Evolutionary conservation across 2,113 vertebrate species (phyloP).

Genomic region (Sceloporus undulatus): DNA sequence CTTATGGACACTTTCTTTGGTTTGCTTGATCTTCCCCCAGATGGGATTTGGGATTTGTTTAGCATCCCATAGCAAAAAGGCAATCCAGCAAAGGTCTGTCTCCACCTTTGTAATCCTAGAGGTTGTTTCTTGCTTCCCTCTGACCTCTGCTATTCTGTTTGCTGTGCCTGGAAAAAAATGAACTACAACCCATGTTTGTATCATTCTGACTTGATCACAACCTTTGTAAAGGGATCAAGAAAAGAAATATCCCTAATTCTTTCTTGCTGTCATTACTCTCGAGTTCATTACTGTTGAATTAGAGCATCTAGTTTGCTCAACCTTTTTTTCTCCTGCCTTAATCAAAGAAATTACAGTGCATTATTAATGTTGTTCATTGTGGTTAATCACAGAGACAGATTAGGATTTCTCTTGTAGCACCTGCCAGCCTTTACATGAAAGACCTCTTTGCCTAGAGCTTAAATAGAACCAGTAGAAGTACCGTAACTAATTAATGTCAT

Average conservation of each 20-base stretch:
- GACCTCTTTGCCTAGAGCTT: slow-evolving; percentile 46
- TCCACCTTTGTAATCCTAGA: not conserved
- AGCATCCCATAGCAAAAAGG: not conserved
- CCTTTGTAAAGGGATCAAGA: not conserved
- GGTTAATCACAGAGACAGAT: slow-evolving; percentile 47
- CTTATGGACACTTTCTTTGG: not conserved
- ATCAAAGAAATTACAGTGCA: slow-evolving; percentile 10
- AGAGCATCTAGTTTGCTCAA: not conserved
- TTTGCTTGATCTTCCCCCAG: not conserved
- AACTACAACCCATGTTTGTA: not conserved
- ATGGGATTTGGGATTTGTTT: not conserved
- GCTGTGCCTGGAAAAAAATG: not conserved
- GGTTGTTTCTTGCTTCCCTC: not conserved
- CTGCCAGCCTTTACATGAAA: slow-evolving; percentile 40
- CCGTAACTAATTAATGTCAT: slow-evolving; percentile 56
- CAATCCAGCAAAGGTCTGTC: not conserved
- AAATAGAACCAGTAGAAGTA: slow-evolving; percentile 46
- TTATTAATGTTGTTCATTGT: slow-evolving; percentile 30
- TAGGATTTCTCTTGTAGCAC: slow-evolving; percentile 45
- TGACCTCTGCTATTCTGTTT: not conserved
- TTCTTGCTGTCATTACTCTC: not conserved
- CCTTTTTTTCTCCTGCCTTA: slow-evolving; percentile 5
- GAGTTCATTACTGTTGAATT: slow-evolving; percentile 16
- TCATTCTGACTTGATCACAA: not conserved
- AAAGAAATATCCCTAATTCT: not conserved